phyloP scores from a whole-genome alignment of 2,888 invertebrate species.

The Sepioteuthis lessoniana region DNA sequence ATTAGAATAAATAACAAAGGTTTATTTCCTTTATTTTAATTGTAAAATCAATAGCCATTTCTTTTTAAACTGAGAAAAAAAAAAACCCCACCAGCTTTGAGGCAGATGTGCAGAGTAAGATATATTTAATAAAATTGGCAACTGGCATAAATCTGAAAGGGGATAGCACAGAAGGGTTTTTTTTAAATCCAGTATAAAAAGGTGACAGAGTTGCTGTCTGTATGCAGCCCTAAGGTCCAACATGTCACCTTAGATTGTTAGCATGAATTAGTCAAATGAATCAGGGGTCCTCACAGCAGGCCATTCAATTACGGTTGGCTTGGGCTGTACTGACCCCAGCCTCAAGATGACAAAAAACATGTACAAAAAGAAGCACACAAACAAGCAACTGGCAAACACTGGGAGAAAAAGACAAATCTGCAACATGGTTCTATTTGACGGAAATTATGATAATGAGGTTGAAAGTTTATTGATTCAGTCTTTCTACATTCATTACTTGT shows the following conservation, averaged over 20 bases:
- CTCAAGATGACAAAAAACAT: not conserved
- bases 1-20: not conserved
- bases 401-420: not conserved
- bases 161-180: not conserved
- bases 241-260: slow-evolving; percentile 60
- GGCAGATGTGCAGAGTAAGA: not conserved
- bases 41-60: not conserved
- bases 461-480: not conserved
- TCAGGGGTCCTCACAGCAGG: not conserved
- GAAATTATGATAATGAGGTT: not conserved
- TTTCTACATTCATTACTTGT: not conserved
- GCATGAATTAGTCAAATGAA: not conserved
- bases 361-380: slow-evolving; percentile 6
- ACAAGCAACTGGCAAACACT: slow-evolving; percentile 41
- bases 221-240: slow-evolving; percentile 61
- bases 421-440: not conserved
- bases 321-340: slow-evolving; percentile 34
- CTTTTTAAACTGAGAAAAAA: slow-evolving; percentile 15
- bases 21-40: not conserved
- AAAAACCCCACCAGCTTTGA: not conserved
- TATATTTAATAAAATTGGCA: not conserved
- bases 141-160: not conserved
- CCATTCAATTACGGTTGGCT: not conserved
- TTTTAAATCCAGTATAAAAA: not conserved
- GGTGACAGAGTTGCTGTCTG: slow-evolving; percentile 26